Base-by-base conservation (phyloP, 1,140 invertebrate species). In the Hypsibius dujardini region DNA sequence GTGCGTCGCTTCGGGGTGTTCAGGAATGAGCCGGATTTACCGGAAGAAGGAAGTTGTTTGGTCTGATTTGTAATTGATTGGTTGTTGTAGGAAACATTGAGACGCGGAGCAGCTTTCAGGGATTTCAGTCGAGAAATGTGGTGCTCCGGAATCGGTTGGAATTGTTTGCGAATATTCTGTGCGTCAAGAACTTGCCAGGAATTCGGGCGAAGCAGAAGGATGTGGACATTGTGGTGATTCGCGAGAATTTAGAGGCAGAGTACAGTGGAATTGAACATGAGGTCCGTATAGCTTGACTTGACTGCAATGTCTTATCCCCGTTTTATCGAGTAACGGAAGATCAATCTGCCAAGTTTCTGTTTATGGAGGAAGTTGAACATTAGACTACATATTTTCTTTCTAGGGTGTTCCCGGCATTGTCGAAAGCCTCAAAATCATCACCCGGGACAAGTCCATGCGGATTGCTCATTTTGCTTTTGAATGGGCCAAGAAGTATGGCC, bases 401-500 rank as follows among this genome's bases (percentile, higher is more conserved):
- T 75, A 85, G 81, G 94, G 89, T 75, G 91, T 94, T 0, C 75
- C 78, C 42, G 96, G 96, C 47, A 91, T 99, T 0, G 87, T 98
- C 42, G 95, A 99, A 81, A 92, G 90, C 75, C 87, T 98, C 84
- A 99, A 99, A 81, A 86, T 98, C 59, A 90, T 98, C 0, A 98
- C 95, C 0, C 82, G 86, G 50, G 85, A 86, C 45, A 96, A 95
- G 77, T 94, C 93, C 0, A 90, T 95, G 78, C 82, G 94, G 74
- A 88, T 98, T 0, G 90, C 91, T 1, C 84, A 92, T 73, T 98
- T 90, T 82, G 95, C 94, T 0, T 99, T 98, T 77, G 88, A 98
- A 77, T 98, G 88, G 79, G 95, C 95, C 2, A 87, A 85, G 75
- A 86, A 85, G 72, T 85, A 93, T 77, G 87, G 87, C 47, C 84